phyloP scores from a whole-genome alignment of 2,797 vertebrate genomes.

The Antennarius maculatus region DNA sequence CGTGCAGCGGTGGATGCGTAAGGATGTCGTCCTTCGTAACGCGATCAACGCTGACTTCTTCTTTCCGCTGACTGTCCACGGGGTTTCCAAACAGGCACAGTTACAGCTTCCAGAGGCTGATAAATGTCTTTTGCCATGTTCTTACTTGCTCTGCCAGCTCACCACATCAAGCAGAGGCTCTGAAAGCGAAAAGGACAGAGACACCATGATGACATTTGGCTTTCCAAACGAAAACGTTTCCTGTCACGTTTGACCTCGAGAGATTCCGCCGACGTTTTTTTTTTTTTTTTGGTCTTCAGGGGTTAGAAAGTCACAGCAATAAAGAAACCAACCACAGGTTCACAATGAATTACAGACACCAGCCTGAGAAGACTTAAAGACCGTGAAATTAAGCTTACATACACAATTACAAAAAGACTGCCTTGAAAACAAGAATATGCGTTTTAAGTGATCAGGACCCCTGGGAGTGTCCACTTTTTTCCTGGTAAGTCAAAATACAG shows the following conservation, averaged over 20 bases:
- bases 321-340: slow-evolving; percentile 79
- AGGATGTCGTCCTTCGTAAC: slow-evolving; percentile 61
- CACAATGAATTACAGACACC: slow-evolving; percentile 74
- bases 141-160: slow-evolving; percentile 79
- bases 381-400: slow-evolving; percentile 73
- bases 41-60: slow-evolving; percentile 56
- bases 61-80: slow-evolving; percentile 58
- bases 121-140: slow-evolving; percentile 81
- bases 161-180: slow-evolving; percentile 82
- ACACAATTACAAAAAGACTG: slow-evolving; percentile 61
- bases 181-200: slow-evolving; percentile 75
- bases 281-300: slow-evolving; percentile 58
- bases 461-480: slow-evolving; percentile 29
- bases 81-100: slow-evolving; percentile 76
- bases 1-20: slow-evolving; percentile 33
- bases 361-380: slow-evolving; percentile 78
- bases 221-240: slow-evolving; percentile 82
- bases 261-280: slow-evolving; percentile 53
- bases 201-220: slow-evolving; percentile 81
- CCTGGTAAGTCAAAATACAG: slow-evolving; percentile 46
- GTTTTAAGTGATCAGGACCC: slow-evolving; percentile 56
- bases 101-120: slow-evolving; percentile 77
- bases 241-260: slow-evolving; percentile 76
- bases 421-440: slow-evolving; percentile 45
- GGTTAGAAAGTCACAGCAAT: slow-evolving; percentile 58